phyloP scores from a whole-genome alignment of 2,888 invertebrate species.

The Tachina lurida region DNA sequence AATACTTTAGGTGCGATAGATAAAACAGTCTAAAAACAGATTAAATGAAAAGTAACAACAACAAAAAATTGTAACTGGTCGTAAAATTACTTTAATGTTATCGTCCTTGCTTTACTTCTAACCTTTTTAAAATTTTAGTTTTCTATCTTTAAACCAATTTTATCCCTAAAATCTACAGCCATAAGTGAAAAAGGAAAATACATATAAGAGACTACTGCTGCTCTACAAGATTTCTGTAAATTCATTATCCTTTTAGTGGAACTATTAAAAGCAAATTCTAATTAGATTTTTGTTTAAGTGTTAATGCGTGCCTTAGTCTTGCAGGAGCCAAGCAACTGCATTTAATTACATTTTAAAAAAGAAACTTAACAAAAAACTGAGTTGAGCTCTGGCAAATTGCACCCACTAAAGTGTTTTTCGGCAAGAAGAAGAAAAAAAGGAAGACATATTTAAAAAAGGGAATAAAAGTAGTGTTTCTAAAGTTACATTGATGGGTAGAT shows the following conservation, averaged over 20 bases:
- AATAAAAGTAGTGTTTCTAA: not conserved
- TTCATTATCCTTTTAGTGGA: conserved; percentile 65
- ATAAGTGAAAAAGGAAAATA: conserved; percentile 3
- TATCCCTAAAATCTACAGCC: conserved; percentile 9
- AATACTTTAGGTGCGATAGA: conserved; percentile 11
- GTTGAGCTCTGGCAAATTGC: conserved; percentile 1
- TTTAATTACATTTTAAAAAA: conserved; percentile 48
- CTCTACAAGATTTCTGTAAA: conserved; percentile 42
- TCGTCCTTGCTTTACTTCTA: conserved; percentile 21
- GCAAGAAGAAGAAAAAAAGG: not conserved
- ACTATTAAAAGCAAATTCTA: conserved; percentile 61
- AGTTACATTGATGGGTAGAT: too few relatives aligned
- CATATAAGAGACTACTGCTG: not conserved
- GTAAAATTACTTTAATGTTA: conserved; percentile 51
- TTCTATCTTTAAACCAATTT: not conserved
- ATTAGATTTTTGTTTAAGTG: conserved; percentile 53
- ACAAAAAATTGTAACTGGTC: conserved; percentile 56
- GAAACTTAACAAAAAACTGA: not conserved
- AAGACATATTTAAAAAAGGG: not conserved
- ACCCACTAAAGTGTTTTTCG: not conserved
- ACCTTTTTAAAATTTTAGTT: conserved; percentile 10
- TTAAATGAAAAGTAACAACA: conserved; percentile 32
- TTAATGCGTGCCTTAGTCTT: conserved; percentile 13
- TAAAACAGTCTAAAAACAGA: not conserved
- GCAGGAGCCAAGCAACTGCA: conserved; percentile 2